A percentile compares a stretch with the other conserved stretches of the same genome.
phyloP scores from a whole-genome alignment of 2,888 invertebrate species.

The Cylindroiulus punctatus region DNA sequence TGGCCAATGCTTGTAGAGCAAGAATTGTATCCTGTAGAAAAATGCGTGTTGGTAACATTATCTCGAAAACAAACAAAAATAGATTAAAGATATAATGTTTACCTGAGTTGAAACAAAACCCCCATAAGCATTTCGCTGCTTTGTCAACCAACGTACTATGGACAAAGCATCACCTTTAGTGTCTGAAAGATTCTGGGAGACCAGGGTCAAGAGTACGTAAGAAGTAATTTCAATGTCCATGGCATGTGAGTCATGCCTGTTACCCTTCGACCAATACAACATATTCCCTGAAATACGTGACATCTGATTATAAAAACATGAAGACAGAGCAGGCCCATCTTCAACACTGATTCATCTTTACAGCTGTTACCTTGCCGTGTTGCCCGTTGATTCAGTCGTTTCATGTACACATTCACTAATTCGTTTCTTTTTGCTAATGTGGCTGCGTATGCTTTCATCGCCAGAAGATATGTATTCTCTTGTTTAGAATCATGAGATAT shows the following conservation, averaged over 20 bases:
- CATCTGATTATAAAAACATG: background rate
- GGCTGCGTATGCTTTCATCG: slow-evolving; percentile 53
- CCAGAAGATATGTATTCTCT: slow-evolving; percentile 67
- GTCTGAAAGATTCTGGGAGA: slow-evolving; percentile 68
- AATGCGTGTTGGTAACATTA: too few species aligned
- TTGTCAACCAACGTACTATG: slow-evolving; percentile 78
- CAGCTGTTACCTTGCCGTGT: background rate
- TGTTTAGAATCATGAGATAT: background rate
- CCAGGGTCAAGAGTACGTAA: slow-evolving; percentile 74
- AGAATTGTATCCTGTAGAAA: slow-evolving; percentile 71
- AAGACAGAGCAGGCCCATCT: background rate
- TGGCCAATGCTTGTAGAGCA: slow-evolving; percentile 72
- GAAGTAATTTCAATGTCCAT: slow-evolving; percentile 76
- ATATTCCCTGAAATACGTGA: background rate
- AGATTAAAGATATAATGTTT: too few species aligned
- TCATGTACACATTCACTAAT: background rate
- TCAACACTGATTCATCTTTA: too few species aligned
- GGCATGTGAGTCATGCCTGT: slow-evolving; percentile 66
- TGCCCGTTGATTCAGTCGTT: background rate
- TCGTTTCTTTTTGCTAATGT: slow-evolving; percentile 26
- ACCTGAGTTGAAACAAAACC: slow-evolving; percentile 82
- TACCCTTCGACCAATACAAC: background rate
- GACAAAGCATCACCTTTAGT: slow-evolving; percentile 71
- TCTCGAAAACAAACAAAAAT: slow-evolving; percentile 59
- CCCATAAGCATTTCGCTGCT: slow-evolving; percentile 75